Percentiles rank a stretch among this genome's conserved stretches.
Evolutionary conservation across 2,888 invertebrate genomes (phyloP).

Genomic region (Oithona nana): DNA sequence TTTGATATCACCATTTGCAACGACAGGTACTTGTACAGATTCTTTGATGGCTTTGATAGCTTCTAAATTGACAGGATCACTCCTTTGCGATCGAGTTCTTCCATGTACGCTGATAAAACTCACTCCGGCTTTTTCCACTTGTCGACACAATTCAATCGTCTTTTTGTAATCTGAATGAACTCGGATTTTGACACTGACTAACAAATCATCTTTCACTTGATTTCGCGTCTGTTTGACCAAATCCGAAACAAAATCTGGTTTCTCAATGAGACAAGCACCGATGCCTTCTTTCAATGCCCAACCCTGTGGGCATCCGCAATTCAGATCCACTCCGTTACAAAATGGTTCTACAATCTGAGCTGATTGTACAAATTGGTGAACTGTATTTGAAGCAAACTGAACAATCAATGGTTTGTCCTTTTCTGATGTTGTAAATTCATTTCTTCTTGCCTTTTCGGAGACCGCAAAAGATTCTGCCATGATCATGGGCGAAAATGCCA

Average conservation of each 20-base stretch:
- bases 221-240: slow-evolving; percentile 56
- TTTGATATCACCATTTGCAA: slow-evolving; percentile 81
- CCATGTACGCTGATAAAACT: slow-evolving; percentile 80
- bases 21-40: slow-evolving; percentile 53
- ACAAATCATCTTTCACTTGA: slow-evolving; percentile 47
- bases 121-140: slow-evolving; percentile 60
- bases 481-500: slow-evolving; percentile 93
- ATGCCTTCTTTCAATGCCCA: slow-evolving; percentile 85
- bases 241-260: slow-evolving; percentile 63
- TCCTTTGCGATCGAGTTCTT: slow-evolving; percentile 61
- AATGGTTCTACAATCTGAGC: slow-evolving; percentile 33
- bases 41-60: slow-evolving; percentile 51
- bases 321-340: slow-evolving; percentile 79
- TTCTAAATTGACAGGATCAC: slow-evolving; percentile 43
- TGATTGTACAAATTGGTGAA: slow-evolving; percentile 42
- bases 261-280: slow-evolving; percentile 59
- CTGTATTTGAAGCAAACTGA: slow-evolving; percentile 81
- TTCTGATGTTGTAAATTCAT: slow-evolving; percentile 52
- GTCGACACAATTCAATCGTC: slow-evolving; percentile 15
- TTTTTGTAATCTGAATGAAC: slow-evolving; percentile 46
- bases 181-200: slow-evolving; percentile 79
- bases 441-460: slow-evolving; percentile 62
- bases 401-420: slow-evolving; percentile 69
- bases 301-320: slow-evolving; percentile 91
- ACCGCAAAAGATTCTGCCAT: slow-evolving; percentile 78